Evolutionary conservation across 2,113 vertebrate genomes (phyloP).

Genomic region (Toxostoma redivivum): DNA sequence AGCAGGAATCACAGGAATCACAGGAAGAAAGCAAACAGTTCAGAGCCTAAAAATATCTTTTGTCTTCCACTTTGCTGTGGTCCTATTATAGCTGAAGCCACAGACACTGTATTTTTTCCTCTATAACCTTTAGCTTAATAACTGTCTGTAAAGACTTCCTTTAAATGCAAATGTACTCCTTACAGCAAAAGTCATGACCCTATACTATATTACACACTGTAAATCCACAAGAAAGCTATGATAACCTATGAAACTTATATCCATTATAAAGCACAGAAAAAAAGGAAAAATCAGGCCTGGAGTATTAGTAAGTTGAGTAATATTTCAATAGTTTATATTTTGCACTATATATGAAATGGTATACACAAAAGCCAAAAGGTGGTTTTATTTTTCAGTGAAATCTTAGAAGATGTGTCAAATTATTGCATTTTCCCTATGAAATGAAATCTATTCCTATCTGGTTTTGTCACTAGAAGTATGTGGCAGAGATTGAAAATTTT

Average conservation of each 20-base stretch:
- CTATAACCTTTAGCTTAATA: slow-evolving; percentile 31
- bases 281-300: background rate
- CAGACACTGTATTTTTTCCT: background rate
- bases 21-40: slow-evolving; percentile 47
- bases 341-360: background rate
- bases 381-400: background rate
- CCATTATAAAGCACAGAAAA: background rate
- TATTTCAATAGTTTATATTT: background rate
- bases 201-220: background rate
- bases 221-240: background rate
- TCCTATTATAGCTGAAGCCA: slow-evolving; percentile 30
- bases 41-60: slow-evolving; percentile 50
- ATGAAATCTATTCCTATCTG: background rate
- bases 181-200: background rate
- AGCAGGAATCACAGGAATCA: slow-evolving; percentile 22
- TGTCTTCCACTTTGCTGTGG: slow-evolving; percentile 20
- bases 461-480: background rate
- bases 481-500: background rate
- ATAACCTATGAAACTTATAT: background rate
- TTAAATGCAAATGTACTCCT: slow-evolving; percentile 37
- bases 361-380: background rate
- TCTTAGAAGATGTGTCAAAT: background rate
- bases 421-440: background rate
- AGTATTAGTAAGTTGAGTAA: background rate
- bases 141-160: slow-evolving; percentile 1